These are phyloP conservation scores for Tupaia tana DNA, from an alignment of 2,113 vertebrate species.

Conservation along the genomic window DNA sequence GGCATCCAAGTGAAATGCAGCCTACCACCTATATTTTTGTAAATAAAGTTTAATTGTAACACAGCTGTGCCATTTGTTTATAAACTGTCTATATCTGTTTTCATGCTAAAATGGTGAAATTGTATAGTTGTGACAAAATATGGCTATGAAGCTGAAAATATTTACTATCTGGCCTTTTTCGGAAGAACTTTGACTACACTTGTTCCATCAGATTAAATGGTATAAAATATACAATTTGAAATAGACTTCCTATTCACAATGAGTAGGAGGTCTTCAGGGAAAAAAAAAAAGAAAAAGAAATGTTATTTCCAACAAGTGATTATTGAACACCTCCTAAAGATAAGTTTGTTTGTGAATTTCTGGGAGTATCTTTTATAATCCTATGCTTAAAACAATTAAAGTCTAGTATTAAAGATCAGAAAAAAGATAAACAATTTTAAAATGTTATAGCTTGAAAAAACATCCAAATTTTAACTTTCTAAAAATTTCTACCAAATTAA, in stretches of 20 bases:
- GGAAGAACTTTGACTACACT: neutral
- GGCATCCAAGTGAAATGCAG: rapidly evolving
- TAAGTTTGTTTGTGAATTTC: neutral
- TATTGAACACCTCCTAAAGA: neutral
- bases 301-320: neutral
- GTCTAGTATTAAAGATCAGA: neutral
- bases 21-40: neutral
- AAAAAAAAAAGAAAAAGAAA: neutral
- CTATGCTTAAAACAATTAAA: neutral
- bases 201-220: neutral
- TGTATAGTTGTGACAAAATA: neutral
- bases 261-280: neutral
- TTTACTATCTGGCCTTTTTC: neutral
- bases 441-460: neutral
- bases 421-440: neutral
- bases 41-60: neutral
- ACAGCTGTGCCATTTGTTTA: neutral
- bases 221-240: neutral
- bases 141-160: neutral
- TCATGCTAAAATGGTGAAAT: neutral
- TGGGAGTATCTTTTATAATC: neutral
- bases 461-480: neutral
- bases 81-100: neutral
- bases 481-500: neutral
- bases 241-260: neutral